Evolutionary conservation across 2,113 vertebrate species (phyloP).

Genomic region (Melospiza melodia): DNA sequence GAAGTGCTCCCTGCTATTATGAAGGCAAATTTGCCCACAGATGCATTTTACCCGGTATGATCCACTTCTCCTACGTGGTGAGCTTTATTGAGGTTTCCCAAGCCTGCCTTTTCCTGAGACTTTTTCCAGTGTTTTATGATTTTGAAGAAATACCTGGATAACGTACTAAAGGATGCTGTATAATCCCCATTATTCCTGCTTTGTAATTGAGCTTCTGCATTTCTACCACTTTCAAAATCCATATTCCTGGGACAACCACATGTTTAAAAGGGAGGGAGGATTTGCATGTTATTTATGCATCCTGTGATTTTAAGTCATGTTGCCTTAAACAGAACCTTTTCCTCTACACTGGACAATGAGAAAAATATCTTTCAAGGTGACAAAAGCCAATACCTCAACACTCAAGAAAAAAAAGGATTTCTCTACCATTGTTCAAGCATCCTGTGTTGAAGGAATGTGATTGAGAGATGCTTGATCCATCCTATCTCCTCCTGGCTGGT

Average conservation of each 20-base stretch:
- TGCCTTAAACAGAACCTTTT: rapidly evolving
- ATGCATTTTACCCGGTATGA: background rate
- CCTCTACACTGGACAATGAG: background rate
- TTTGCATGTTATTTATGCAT: background rate
- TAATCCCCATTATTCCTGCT: background rate
- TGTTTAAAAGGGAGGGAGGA: background rate
- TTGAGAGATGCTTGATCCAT: too few relatives aligned
- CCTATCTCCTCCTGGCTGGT: too few relatives aligned
- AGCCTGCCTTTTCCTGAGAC: background rate
- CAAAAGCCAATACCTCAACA: background rate
- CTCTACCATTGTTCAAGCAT: background rate
- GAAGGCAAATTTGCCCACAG: background rate
- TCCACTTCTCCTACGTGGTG: background rate
- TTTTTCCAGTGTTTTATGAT: background rate
- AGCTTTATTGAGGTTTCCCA: background rate
- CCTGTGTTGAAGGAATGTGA: background rate
- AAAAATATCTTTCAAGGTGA: background rate
- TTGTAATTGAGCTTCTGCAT: background rate
- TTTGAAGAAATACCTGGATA: background rate
- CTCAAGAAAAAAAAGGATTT: background rate
- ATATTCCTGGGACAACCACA: background rate
- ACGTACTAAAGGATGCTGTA: background rate
- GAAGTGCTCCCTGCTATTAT: background rate
- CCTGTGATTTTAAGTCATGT: background rate
- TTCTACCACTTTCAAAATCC: background rate